Evolutionary conservation across 2,888 invertebrate species (phyloP).

Genomic region (Athrips mouffetella): DNA sequence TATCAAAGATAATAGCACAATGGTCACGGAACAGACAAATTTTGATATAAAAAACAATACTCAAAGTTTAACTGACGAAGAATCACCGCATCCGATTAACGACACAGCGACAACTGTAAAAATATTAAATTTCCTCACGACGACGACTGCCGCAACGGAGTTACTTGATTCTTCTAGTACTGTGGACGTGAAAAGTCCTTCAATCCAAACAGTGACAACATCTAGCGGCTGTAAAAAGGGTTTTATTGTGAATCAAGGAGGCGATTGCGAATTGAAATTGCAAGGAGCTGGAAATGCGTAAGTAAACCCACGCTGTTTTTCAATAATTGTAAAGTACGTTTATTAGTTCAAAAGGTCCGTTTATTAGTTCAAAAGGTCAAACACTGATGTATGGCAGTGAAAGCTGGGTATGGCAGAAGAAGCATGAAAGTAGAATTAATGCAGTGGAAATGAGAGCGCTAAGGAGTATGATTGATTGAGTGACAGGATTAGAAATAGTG

Average conservation of each 20-base stretch:
- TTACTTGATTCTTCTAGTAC: constrained; percentile 8
- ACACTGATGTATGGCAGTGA: too few species aligned
- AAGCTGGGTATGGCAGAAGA: too few species aligned
- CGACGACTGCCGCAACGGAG: constrained; percentile 25
- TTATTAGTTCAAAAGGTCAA: too few species aligned
- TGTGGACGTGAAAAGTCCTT: constrained; percentile 7
- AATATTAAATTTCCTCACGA: constrained; percentile 21
- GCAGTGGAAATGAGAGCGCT: too few species aligned
- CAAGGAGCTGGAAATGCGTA: constrained; percentile 63
- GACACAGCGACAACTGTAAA: constrained; percentile 28
- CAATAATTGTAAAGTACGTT: too few species aligned
- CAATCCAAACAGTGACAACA: constrained; percentile 20
- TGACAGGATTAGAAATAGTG: too few species aligned
- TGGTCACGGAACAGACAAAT: constrained; percentile 28
- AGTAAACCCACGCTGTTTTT: too few species aligned
- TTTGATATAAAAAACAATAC: constrained; percentile 28
- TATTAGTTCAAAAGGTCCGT: too few species aligned
- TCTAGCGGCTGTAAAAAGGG: constrained; percentile 55
- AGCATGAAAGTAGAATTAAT: too few species aligned
- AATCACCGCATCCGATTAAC: neutral
- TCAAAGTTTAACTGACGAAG: neutral
- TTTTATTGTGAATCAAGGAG: constrained; percentile 56
- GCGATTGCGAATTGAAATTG: constrained; percentile 59
- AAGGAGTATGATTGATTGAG: too few species aligned
- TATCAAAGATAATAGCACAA: constrained; percentile 38